A percentile compares a stretch with the other conserved stretches of the same genome.
Conservation (phyloP, 1,140 invertebrate genomes). For the Reticulitermes speratus region DNA sequence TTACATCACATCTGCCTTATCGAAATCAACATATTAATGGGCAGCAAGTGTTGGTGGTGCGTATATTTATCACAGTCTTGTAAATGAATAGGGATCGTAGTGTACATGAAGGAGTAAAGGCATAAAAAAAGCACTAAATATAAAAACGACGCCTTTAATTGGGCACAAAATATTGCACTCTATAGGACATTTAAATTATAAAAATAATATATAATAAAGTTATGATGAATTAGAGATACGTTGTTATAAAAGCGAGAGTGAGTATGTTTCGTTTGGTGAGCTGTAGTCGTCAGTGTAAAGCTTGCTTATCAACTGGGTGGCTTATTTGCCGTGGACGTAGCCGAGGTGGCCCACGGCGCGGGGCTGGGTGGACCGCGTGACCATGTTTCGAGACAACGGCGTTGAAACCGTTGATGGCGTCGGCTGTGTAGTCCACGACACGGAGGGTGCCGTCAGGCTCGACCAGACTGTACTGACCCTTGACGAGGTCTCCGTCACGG, state of each 20-base stretch:
- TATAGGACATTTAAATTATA: not conserved
- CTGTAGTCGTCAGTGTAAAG: not conserved
- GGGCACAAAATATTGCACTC: not conserved
- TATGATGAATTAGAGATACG: not conserved
- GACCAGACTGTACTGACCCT: constrained; percentile 38
- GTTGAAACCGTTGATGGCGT: constrained; percentile 46
- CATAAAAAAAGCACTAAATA: not conserved
- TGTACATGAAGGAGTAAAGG: not conserved
- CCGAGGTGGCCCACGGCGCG: constrained; percentile 25
- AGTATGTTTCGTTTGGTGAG: not conserved
- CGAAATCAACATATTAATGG: too few species aligned
- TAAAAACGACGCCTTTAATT: not conserved
- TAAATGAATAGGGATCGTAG: too few species aligned
- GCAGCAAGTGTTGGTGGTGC: too few species aligned
- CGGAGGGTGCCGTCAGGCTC: constrained; percentile 38
- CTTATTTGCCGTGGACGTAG: not conserved
- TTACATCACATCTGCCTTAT: too few species aligned
- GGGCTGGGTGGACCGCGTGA: constrained; percentile 44
- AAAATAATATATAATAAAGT: not conserved
- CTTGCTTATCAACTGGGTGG: not conserved
- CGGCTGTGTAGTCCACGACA: constrained; percentile 14
- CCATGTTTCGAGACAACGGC: constrained; percentile 52
- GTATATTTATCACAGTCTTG: too few species aligned
- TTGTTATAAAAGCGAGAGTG: constrained; percentile 7
- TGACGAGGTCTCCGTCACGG: constrained; percentile 37